Evolutionary conservation across 2,888 invertebrate species (phyloP).

Genomic region (Cyaniris semiargus): DNA sequence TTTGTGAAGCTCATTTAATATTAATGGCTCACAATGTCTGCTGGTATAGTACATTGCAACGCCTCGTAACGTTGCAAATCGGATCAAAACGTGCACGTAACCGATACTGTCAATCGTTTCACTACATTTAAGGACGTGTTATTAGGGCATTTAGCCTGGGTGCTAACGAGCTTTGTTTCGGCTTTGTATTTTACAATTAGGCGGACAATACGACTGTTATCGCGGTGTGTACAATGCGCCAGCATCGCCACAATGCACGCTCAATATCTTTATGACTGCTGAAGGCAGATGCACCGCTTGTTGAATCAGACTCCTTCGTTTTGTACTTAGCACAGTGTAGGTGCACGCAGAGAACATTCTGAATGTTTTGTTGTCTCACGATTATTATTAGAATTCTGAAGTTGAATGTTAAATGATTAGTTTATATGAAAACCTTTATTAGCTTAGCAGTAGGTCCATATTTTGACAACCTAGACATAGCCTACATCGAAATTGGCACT

Average conservation of each 20-base stretch:
- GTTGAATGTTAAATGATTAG: too few species aligned
- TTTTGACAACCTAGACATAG: too few species aligned
- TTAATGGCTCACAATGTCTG: too few species aligned
- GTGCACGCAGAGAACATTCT: conserved; percentile 25
- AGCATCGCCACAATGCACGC: conserved; percentile 65
- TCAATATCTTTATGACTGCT: conserved; percentile 74
- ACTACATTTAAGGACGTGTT: conserved; percentile 68
- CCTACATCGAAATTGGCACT: too few species aligned
- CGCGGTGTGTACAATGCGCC: conserved; percentile 59
- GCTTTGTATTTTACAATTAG: conserved; percentile 77
- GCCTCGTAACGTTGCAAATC: background rate
- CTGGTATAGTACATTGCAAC: too few species aligned
- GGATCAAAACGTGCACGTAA: background rate
- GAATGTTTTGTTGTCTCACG: background rate
- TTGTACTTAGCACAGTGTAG: conserved; percentile 48
- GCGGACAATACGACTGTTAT: conserved; percentile 63
- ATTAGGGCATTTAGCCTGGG: conserved; percentile 73
- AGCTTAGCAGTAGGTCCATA: too few species aligned
- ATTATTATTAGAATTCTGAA: too few species aligned
- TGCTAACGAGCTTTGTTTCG: conserved; percentile 74
- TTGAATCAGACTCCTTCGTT: conserved; percentile 62
- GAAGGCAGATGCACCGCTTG: conserved; percentile 70
- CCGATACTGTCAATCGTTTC: conserved; percentile 65
- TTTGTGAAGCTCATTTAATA: too few species aligned
- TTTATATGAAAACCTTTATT: too few species aligned